Conservation (phyloP, 2,888 invertebrate species). For the Nasonia oneida region DNA sequence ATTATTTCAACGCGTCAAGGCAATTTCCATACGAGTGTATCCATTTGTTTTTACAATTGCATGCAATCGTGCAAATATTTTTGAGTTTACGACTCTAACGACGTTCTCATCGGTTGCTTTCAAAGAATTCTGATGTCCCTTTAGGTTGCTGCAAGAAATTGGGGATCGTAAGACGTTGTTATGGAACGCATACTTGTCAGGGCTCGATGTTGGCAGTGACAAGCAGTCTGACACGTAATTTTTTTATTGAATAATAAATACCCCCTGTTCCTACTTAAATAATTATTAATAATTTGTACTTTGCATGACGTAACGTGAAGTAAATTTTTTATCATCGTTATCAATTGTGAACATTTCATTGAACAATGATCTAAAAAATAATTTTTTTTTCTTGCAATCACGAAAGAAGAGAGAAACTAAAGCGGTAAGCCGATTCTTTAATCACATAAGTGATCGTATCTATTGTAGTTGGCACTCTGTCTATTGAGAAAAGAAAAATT, state of each 20-base stretch:
- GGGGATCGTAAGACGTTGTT: slow-evolving; percentile 59
- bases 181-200: slow-evolving; percentile 60
- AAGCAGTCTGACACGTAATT: slow-evolving; percentile 61
- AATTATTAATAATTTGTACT: slow-evolving; percentile 3
- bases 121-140: slow-evolving; percentile 50
- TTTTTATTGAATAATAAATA: slow-evolving; percentile 40
- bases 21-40: background rate
- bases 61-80: slow-evolving; percentile 25
- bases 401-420: slow-evolving; percentile 53
- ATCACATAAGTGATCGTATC: slow-evolving; percentile 27
- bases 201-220: slow-evolving; percentile 58
- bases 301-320: background rate
- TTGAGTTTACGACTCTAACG: slow-evolving; percentile 20
- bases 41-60: background rate
- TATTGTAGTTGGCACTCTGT: slow-evolving; percentile 20
- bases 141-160: slow-evolving; percentile 62
- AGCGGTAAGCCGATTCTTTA: slow-evolving; percentile 53
- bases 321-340: background rate
- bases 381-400: slow-evolving; percentile 47
- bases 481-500: background rate
- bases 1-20: background rate
- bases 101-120: slow-evolving; percentile 44
- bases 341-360: background rate
- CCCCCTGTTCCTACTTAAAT: slow-evolving; percentile 4
- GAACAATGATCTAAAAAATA: slow-evolving; percentile 20